Percentiles rank a stretch among this genome's conserved stretches.
These are phyloP conservation scores for Dinocampus coccinellae DNA, from an alignment of 2,888 invertebrate genomes.

Conservation along the genomic window DNA sequence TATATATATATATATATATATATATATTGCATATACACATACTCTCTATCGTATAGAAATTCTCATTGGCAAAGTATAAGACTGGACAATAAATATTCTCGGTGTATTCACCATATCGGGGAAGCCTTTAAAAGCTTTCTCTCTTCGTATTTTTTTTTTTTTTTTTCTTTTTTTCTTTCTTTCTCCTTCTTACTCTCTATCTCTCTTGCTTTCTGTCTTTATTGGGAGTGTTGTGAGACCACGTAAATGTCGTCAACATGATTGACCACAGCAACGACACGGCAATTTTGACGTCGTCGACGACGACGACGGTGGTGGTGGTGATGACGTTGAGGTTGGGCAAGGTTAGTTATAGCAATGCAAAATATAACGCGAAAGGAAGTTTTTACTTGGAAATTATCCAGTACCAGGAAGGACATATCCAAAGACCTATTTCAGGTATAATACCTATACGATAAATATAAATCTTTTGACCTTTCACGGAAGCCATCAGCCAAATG, in stretches of 20 bases:
- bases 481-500: not conserved
- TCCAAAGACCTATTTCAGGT: constrained; percentile 3
- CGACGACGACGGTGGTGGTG: not conserved
- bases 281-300: not conserved
- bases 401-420: constrained; percentile 8
- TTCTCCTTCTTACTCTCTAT: too few relatives aligned
- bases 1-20: not conserved
- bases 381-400: not conserved
- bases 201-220: too few relatives aligned
- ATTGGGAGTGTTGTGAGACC: not conserved
- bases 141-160: too few relatives aligned
- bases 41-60: not conserved
- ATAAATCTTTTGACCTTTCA: constrained; percentile 14
- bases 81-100: constrained; percentile 41
- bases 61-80: constrained; percentile 11
- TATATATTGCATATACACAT: not conserved
- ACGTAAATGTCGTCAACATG: constrained; percentile 37
- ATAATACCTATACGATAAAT: not conserved
- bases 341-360: constrained; percentile 48
- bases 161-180: too few relatives aligned
- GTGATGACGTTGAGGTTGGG: constrained; percentile 37
- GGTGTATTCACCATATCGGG: constrained; percentile 38
- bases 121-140: constrained; percentile 13
- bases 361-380: constrained; percentile 24
- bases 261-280: too few relatives aligned